Conservation (phyloP, 2,888 invertebrate species). For the Neoaliturus tenellus region DNA sequence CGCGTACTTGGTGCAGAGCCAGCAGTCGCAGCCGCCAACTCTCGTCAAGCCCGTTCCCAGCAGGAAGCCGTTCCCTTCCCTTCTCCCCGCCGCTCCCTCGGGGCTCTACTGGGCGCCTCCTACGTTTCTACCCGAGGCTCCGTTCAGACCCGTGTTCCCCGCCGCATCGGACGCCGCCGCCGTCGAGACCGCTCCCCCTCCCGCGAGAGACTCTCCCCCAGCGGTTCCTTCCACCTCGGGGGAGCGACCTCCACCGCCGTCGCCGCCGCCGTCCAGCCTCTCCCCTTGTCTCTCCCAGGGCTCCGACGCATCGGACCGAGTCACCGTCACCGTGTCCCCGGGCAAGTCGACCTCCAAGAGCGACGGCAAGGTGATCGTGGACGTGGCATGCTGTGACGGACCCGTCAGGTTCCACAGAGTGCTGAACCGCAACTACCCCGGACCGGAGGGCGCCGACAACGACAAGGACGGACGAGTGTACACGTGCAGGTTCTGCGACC, state of each 20-base stretch:
- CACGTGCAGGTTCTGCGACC: constrained; percentile 85
- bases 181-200: constrained; percentile 2
- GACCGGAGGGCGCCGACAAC: constrained; percentile 59
- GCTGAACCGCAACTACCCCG: constrained; percentile 85
- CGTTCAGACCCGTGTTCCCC: constrained; percentile 55
- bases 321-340: constrained; percentile 53
- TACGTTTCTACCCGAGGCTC: constrained; percentile 61
- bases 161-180: constrained; percentile 27
- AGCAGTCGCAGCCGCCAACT: constrained; percentile 63
- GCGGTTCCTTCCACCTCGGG: constrained; percentile 57
- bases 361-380: constrained; percentile 80
- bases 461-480: constrained; percentile 71
- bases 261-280: constrained; percentile 60
- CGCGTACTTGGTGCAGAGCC: constrained; percentile 76
- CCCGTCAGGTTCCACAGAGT: constrained; percentile 92
- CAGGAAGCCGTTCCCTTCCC: constrained; percentile 68
- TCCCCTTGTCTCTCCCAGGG: constrained; percentile 61
- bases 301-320: constrained; percentile 59
- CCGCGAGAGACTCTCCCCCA: constrained; percentile 22
- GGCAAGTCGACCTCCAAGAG: constrained; percentile 56
- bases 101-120: constrained; percentile 66
- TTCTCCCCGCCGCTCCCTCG: constrained; percentile 65
- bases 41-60: constrained; percentile 78
- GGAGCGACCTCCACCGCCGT: constrained; percentile 61
- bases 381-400: constrained; percentile 95